phyloP scores from a whole-genome alignment of 2,797 vertebrate genomes.

The Mus spretus region DNA sequence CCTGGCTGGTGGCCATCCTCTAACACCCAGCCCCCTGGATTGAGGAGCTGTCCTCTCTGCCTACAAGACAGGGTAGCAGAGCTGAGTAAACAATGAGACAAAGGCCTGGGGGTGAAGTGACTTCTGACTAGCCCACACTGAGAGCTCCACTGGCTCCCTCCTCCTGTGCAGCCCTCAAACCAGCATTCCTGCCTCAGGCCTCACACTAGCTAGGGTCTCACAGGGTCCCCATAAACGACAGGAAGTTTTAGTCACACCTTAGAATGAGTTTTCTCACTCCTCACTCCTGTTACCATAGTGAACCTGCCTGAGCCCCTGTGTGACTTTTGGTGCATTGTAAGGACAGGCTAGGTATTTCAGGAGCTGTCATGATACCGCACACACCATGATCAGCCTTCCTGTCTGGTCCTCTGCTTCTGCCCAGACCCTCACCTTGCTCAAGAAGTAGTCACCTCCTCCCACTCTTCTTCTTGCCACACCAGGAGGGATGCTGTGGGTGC shows the following conservation, averaged over 20 bases:
- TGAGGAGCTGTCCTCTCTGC: not conserved
- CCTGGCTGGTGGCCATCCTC: not conserved
- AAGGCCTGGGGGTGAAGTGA: not conserved
- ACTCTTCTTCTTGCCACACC: not conserved
- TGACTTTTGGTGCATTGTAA: not conserved
- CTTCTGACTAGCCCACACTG: not conserved
- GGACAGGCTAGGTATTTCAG: not conserved
- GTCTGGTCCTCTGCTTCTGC: not conserved
- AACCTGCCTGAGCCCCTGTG: not conserved
- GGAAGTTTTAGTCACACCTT: not conserved
- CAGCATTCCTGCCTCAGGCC: not conserved
- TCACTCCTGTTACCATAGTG: not conserved
- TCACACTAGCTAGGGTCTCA: not conserved
- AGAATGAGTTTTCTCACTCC: not conserved
- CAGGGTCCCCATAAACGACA: not conserved
- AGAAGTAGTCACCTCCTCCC: not conserved
- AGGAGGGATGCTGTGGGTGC: too few species aligned
- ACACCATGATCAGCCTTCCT: not conserved
- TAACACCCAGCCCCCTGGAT: not conserved
- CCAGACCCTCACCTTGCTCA: not conserved
- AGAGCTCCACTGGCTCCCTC: fast-evolving
- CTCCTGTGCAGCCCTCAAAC: not conserved
- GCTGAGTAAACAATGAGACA: not conserved
- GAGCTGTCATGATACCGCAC: too few species aligned
- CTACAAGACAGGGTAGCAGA: not conserved